A percentile compares a stretch with the other conserved stretches of the same genome.
These are phyloP conservation scores for Drosophila limbata DNA, from an alignment of 2,888 invertebrate species.

Conservation along the genomic window DNA sequence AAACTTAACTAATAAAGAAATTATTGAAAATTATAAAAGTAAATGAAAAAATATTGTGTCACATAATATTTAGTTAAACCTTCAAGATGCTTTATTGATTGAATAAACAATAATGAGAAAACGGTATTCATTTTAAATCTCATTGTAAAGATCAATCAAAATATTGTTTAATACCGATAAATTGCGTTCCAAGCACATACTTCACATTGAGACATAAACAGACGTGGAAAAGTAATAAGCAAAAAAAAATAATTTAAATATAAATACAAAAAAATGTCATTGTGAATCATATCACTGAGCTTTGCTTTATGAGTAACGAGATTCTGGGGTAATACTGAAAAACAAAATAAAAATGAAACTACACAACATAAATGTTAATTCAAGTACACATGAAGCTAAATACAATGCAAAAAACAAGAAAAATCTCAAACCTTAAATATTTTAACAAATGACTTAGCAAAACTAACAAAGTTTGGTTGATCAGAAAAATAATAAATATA, in stretches of 20 bases:
- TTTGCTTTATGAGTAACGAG: conserved; percentile 73
- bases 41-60: conserved; percentile 16
- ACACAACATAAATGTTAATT: conserved; percentile 43
- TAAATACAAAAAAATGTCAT: conserved; percentile 27
- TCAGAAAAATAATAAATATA: conserved; percentile 18
- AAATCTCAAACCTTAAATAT: conserved; percentile 27
- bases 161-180: neutral
- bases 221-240: conserved; percentile 17
- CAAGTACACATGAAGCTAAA: conserved; percentile 35
- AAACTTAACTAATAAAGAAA: conserved; percentile 71
- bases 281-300: conserved; percentile 81
- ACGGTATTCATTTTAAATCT: conserved; percentile 18
- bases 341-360: conserved; percentile 12
- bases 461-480: conserved; percentile 31
- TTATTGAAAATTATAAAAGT: conserved; percentile 26
- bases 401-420: conserved; percentile 21
- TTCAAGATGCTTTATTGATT: too few relatives aligned
- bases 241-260: conserved; percentile 19
- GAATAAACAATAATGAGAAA: conserved; percentile 9
- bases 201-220: neutral
- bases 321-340: conserved; percentile 60
- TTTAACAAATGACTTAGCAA: conserved; percentile 10
- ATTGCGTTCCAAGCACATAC: neutral
- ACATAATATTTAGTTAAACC: conserved; percentile 34
- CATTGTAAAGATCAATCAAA: conserved; percentile 19